Evolutionary conservation across 2,888 invertebrate genomes (phyloP), one percentile per base, ranked within the genome.

Genomic region (Alviniconcha strummeri): DNA sequence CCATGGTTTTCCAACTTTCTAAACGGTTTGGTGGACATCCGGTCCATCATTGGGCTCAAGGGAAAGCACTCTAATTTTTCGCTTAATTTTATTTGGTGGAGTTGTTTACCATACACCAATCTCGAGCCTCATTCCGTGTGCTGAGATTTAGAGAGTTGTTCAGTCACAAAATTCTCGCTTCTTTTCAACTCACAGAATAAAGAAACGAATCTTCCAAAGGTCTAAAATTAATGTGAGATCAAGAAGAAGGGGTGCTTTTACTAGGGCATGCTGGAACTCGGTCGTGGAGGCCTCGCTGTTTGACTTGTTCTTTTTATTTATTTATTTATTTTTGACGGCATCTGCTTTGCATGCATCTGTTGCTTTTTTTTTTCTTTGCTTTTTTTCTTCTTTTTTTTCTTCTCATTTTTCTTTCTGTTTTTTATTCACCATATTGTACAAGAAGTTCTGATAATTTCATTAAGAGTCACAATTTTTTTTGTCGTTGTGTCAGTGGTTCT

Each of bases 11-110:
- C 9, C 76, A 78, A 83, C 69, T 67, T 83, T 83, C 67, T 64
- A 80, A 83, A 82, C 82, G 77, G 82, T 82, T 80, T 67, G 0
- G 67, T 55, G 56, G 78, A 80, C 77, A 71, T 82, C 76, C 83
- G 82, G 78, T 76, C 69, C 69, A 55, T 80, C 67, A 67, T 82
- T 56, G 36, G 5, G 1, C 6, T 0, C 36, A 75, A 52, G 81
- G 72, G 71, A 83, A 54, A 36, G 36, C 15, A 77, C 77, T 84
- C 82, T 67, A 11, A 36, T 52, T 15, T 64, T 64, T 13, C 17
- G 6, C 80, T 67, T 54, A n/a, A n/a, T 6, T 36, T 8, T 3
- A 64, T 52, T n/a, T 55, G 52, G 36, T n/a, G 17, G 80, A 55
- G 80, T 69, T 80, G 69, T 13, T 17, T 80, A 15, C 80, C 60